These are phyloP conservation scores for Cyclophora punctaria DNA, from an alignment of 2,888 invertebrate species.

Conservation along the genomic window DNA sequence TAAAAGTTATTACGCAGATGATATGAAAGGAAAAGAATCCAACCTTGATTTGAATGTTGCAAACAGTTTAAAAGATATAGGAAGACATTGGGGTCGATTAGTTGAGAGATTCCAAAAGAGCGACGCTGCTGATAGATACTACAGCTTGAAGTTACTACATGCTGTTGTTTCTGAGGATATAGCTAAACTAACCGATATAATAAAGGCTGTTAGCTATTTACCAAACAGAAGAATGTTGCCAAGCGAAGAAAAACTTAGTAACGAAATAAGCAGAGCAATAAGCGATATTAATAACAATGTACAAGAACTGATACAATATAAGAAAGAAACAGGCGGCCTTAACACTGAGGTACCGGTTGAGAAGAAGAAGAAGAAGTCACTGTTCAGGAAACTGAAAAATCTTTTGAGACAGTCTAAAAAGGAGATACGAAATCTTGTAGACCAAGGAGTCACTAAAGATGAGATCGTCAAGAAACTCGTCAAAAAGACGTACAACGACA, in stretches of 20 bases:
- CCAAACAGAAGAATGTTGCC: conserved; percentile 34
- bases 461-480: conserved; percentile 36
- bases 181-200: conserved; percentile 35
- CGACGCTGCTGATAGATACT: conserved; percentile 26
- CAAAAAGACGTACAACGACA: conserved; percentile 32
- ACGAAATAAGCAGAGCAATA: conserved; percentile 28
- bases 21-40: conserved; percentile 21
- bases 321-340: not conserved
- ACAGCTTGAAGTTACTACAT: conserved; percentile 44
- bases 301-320: conserved; percentile 20
- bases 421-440: conserved; percentile 32
- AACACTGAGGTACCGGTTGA: not conserved
- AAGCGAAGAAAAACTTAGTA: conserved; percentile 26
- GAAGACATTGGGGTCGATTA: conserved; percentile 33
- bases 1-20: conserved; percentile 27
- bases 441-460: conserved; percentile 32
- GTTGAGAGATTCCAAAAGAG: conserved; percentile 22
- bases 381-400: conserved; percentile 40
- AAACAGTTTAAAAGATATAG: conserved; percentile 34
- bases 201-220: conserved; percentile 32
- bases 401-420: conserved; percentile 39
- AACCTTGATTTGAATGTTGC: conserved; percentile 34
- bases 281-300: conserved; percentile 28
- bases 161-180: conserved; percentile 36
- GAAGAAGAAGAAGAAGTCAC: conserved; percentile 31